phyloP scores from a whole-genome alignment of 2,797 vertebrate species.

The Gadopsis bispinosus region DNA sequence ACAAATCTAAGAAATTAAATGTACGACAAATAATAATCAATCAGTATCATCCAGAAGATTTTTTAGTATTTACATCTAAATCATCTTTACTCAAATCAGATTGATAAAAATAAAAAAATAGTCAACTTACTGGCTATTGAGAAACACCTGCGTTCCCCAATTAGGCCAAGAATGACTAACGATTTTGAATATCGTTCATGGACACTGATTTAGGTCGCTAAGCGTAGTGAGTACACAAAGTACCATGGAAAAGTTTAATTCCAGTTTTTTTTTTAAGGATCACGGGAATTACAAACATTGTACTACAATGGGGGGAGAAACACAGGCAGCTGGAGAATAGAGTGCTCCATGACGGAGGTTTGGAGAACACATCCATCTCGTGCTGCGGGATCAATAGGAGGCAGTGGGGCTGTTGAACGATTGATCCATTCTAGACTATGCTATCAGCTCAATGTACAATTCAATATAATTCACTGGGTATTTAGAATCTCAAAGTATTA shows the following conservation, averaged over 20 bases:
- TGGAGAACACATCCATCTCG: slow-evolving; percentile 78
- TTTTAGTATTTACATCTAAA: slow-evolving; percentile 1
- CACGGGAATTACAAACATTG: not conserved
- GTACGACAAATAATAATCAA: not conserved
- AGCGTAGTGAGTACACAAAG: not conserved
- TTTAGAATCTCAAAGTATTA: slow-evolving; percentile 9
- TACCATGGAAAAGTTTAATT: not conserved
- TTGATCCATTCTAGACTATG: slow-evolving; percentile 76
- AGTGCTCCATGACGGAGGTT: slow-evolving; percentile 65
- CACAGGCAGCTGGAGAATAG: slow-evolving; percentile 50
- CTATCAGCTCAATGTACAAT: slow-evolving; percentile 61
- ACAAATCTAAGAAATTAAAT: not conserved
- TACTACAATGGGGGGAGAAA: not conserved
- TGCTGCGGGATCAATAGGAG: slow-evolving; percentile 79
- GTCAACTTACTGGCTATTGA: not conserved
- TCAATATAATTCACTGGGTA: slow-evolving; percentile 50
- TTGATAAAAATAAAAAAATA: not conserved
- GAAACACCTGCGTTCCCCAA: not conserved
- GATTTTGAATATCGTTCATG: not conserved
- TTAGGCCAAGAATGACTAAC: not conserved
- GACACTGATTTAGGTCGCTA: not conserved
- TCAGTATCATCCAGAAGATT: not conserved
- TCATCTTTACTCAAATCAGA: not conserved
- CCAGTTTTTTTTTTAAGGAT: not conserved
- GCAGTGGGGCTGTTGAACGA: slow-evolving; percentile 65